Base-by-base conservation (phyloP, 2,113 vertebrate genomes). In the Dermatemys mawii region DNA sequence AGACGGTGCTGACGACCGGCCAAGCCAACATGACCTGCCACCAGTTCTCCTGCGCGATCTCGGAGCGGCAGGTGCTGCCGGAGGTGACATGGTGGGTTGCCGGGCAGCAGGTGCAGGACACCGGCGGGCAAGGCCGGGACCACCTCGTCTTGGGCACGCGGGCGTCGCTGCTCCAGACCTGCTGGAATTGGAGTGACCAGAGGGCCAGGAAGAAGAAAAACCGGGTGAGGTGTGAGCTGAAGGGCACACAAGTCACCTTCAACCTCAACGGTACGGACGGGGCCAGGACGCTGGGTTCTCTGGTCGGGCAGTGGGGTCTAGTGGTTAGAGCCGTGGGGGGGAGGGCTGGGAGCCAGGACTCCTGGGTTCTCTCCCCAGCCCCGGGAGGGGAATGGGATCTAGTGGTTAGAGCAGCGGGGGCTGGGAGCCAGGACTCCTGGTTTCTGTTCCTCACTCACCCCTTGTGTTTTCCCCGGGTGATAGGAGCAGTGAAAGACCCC, bases 41-140 rank as follows among this genome's bases (percentile, higher is more conserved):
- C 8, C 24, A 63, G 53, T 32, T 91, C 48, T 82, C 53, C 46
- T 91, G 84, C 4, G 60, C 48, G 6, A 12, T 78, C 67, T 29
- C 24, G 3, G n/a, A 84, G 0, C 27, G 85, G 26, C 70, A 87
- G 26, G 80, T 16, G 38, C 90, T 85, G 63, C 84, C 95, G 19
- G 90, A 86, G 19, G 90, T 96, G 82, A 85, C 49, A 26, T 98
- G 97, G 96, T 54, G 83, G 83, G 96, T 96, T 80, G 96, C 89
- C 7, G 86, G 35, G n/a, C 80, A 90, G 10, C 29, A 54, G 2
- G 93, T 97, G 48, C 67, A 38, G 46, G 24, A 53, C 14, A 16
- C 6, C 75, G 63, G 75, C 3, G 11, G 53, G 75, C 89, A 49
- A 67, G 94, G 92, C n/a, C 49, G 5, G 11, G 32, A 35, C 14